A percentile compares a stretch with the other conserved stretches of the same genome.
These are phyloP conservation scores for Engraulis encrasicolus DNA, from an alignment of 2,113 vertebrate species.

Conservation along the genomic window DNA sequence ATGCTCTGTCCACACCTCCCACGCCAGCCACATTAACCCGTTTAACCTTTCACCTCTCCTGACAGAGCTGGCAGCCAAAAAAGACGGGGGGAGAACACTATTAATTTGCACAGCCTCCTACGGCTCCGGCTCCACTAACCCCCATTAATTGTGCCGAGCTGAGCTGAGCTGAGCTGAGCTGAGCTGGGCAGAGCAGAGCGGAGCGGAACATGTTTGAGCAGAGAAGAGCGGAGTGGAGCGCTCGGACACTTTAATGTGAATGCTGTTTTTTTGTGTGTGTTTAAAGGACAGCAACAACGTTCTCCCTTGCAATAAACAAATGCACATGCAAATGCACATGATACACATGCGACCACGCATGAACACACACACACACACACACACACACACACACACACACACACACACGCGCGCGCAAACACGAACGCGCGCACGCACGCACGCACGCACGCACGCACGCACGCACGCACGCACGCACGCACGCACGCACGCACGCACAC, in stretches of 20 bases:
- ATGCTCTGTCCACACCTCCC: conserved; percentile 49
- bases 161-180: too few relatives aligned
- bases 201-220: too few relatives aligned
- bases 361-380: conserved; percentile 28
- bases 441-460: conserved; percentile 35
- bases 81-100: conserved; percentile 24
- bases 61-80: conserved; percentile 46
- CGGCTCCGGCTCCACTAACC: conserved; percentile 3
- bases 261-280: conserved; percentile 1
- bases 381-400: conserved; percentile 32
- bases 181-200: too few relatives aligned
- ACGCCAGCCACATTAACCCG: conserved; percentile 57
- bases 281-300: not conserved
- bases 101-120: conserved; percentile 33
- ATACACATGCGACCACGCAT: not conserved
- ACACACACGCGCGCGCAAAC: conserved; percentile 33
- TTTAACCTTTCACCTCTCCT: conserved; percentile 60
- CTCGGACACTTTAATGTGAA: too few relatives aligned
- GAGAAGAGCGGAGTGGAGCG: too few relatives aligned
- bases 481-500: not conserved
- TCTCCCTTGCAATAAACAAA: not conserved
- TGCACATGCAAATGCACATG: conserved; percentile 13
- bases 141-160: conserved; percentile 28
- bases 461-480: conserved; percentile 26
- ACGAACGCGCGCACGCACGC: conserved; percentile 10